Base-by-base conservation (phyloP, 2,888 invertebrate species). In the Drosophila mimica region DNA sequence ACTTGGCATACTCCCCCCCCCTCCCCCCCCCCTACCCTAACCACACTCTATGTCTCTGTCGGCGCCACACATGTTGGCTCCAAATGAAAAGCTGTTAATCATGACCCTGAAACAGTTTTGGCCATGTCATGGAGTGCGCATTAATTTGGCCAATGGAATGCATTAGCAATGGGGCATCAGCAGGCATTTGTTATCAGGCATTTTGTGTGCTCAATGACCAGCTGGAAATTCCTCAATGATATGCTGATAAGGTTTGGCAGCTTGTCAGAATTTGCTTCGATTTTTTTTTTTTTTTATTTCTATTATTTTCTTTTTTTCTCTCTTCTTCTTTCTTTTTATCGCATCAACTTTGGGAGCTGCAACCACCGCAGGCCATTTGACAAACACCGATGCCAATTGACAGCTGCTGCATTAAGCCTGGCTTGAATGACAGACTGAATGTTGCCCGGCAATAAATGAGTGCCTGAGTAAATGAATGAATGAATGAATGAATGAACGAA, bases 191-290 rank as follows among this genome's bases (percentile, higher is more conserved):
- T 20, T 63, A 65, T 38, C 30, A n/a, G 49, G 46, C 64, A 38
- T 48, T 33, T 34, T 33, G 52, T 49, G n/a, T 52, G 31, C 15
- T 53, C 79, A 70, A 81, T 85, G 85, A 89, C 89, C 89, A 72
- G 81, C 89, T 81, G 83, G 70, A 83, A 83, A 70, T 58, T 63
- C 59, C 81, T 68, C 83, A 87, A 87, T 76, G 84, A 83, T 76
- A 72, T 70, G 38, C 67, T 62, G 59, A 66, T 85, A 83, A 73
- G 68, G 72, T 74, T 79, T 71, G 73, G 59, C 74, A 69, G 67
- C 58, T 68, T 63, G 64, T 71, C 70, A 70, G 79, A 71, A 61
- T 38, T 33, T 33, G 25, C 28, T 54, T 34, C 11, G 15, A 4
- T 66, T 52, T 51, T 25, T 9, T 51, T 28, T 11, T 5, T 43